phyloP scores from a whole-genome alignment of 2,888 invertebrate species.

The Chelonus formosanus region DNA sequence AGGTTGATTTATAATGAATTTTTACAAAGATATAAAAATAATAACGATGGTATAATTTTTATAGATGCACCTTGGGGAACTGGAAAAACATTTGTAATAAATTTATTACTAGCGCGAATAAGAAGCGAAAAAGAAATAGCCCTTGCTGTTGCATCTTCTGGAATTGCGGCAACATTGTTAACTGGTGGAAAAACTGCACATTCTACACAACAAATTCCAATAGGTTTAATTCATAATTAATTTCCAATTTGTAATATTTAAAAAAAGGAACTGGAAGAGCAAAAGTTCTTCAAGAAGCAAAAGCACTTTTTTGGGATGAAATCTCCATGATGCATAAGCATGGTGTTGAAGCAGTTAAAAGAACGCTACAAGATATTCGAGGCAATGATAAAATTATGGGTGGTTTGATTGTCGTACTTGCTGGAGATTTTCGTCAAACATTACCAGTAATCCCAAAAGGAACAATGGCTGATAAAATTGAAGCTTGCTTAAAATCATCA shows the following conservation, averaged over 20 bases:
- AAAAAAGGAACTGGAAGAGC: constrained; percentile 33
- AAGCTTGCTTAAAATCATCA: constrained; percentile 35
- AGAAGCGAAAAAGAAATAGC: constrained; percentile 39
- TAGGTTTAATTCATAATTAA: constrained; percentile 45
- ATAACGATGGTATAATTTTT: constrained; percentile 36
- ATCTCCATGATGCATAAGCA: constrained; percentile 58
- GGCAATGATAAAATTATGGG: constrained; percentile 29
- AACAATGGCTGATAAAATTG: constrained; percentile 29
- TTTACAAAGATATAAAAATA: too few species aligned
- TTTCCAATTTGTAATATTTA: constrained; percentile 47
- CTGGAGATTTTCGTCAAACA: constrained; percentile 35
- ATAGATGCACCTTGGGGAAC: constrained; percentile 55
- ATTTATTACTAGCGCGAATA: constrained; percentile 55
- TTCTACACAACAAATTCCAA: constrained; percentile 40
- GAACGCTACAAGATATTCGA: constrained; percentile 28
- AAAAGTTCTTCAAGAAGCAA: constrained; percentile 23
- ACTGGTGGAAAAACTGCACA: constrained; percentile 22
- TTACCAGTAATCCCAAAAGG: constrained; percentile 27
- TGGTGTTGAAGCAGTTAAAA: constrained; percentile 33
- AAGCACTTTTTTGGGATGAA: constrained; percentile 61
- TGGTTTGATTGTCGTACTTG: constrained; percentile 32
- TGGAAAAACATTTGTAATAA: constrained; percentile 62
- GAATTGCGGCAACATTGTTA: constrained; percentile 29
- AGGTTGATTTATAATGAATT: too few species aligned
- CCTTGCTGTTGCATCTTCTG: constrained; percentile 32